phyloP scores from a whole-genome alignment of 37 sponge, comb jelly and placozoan genomes.

The Halisarca cf. caerulea region DNA sequence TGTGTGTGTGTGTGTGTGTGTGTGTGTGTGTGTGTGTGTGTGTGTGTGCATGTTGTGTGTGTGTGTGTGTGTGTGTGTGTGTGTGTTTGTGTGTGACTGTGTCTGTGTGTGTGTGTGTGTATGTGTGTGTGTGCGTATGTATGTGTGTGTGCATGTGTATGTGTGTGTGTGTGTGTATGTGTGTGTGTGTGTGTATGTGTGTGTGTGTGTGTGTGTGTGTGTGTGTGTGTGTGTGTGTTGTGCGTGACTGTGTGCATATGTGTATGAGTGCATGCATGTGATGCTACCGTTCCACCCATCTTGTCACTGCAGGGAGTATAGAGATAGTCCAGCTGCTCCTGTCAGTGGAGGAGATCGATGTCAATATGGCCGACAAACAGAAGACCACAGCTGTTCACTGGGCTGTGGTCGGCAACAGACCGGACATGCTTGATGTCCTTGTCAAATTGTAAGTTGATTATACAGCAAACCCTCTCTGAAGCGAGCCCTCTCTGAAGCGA shows the following conservation, averaged over 20 bases:
- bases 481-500: too few species aligned
- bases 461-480: too few species aligned
- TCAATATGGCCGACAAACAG: neutral
- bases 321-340: neutral
- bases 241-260: neutral
- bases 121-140: neutral
- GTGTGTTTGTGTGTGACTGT: neutral
- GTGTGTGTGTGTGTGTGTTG: neutral
- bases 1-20: constrained; percentile 13
- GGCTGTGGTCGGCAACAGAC: constrained; percentile 17
- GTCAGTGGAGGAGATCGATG: neutral
- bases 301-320: neutral
- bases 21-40: neutral
- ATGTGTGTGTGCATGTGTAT: neutral
- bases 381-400: constrained; percentile 19
- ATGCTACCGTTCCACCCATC: neutral
- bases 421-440: neutral
- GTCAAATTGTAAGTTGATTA: neutral
- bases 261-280: neutral
- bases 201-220: too few species aligned
- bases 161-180: neutral
- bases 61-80: neutral
- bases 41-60: neutral
- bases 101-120: neutral
- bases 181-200: too few species aligned